Evolutionary conservation across 2,113 vertebrate species (phyloP).

Genomic region (Leptobrachium leishanense): DNA sequence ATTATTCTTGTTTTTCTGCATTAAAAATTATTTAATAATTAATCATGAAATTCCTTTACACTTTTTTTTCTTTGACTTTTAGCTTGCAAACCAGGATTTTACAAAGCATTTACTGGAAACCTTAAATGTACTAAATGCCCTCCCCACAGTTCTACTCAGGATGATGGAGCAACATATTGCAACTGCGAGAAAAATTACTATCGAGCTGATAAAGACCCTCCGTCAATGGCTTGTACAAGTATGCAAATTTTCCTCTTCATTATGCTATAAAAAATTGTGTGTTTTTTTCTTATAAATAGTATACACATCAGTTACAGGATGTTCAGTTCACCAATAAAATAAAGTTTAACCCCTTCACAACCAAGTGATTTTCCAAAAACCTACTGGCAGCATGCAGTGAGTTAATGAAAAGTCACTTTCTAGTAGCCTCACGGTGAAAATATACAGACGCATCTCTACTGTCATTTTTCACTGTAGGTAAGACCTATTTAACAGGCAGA

Average conservation of each 20-base stretch:
- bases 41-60: background rate
- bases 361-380: too few species aligned
- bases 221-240: constrained; percentile 98
- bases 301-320: too few species aligned
- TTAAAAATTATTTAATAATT: background rate
- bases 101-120: constrained; percentile 86
- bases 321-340: too few species aligned
- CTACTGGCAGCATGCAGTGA: too few species aligned
- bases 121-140: constrained; percentile 92
- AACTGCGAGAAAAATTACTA: constrained; percentile 97
- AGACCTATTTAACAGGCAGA: too few species aligned
- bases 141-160: constrained; percentile 86
- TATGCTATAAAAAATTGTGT: too few species aligned
- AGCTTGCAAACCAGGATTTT: constrained; percentile 93
- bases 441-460: too few species aligned
- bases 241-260: constrained; percentile 62
- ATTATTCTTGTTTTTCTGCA: background rate
- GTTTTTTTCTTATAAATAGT: too few species aligned
- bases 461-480: too few species aligned
- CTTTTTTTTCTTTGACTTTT: constrained; percentile 56
- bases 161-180: constrained; percentile 88
- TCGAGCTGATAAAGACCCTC: constrained; percentile 88
- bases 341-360: too few species aligned
- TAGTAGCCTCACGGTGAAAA: too few species aligned
- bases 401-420: too few species aligned